Evolutionary conservation across 2,797 vertebrate species (phyloP), one percentile per base, ranked within the genome.

Genomic region (Danio choprae): DNA sequence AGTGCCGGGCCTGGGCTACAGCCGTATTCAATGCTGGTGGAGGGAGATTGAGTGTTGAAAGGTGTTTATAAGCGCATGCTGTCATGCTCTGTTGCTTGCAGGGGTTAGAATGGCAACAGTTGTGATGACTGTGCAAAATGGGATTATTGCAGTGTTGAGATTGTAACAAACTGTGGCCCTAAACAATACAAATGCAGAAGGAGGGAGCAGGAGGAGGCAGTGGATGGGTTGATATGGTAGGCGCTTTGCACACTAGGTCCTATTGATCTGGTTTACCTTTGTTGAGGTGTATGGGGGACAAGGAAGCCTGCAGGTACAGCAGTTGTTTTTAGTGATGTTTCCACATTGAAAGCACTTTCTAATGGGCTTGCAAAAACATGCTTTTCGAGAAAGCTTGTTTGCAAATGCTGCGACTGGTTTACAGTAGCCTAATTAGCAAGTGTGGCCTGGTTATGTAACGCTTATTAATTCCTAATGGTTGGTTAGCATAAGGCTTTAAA

Each of bases 401-500:
- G 60, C 41, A 58, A 58, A 64, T 11, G 50, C 16, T 40, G 53
- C 11, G 67, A 78, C 12, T 41, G 44, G 56, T 43, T 44, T 71
- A 71, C 36, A 63, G 67, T 79, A 18, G 15, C 51, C 59, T 63
- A 72, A 72, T 79, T 72, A 63, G 58, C 68, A 64, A 72, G 36
- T 71, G 20, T 63, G 38, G 69, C n/a, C 36, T 71, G 44, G 67
- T 79, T 79, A 79, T 71, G 46, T 64, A 79, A 79, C 11, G 10
- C 46, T 63, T 62, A 63, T 79, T 63, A 79, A 71, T 72, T 79
- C 58, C 46, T 55, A 44, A 62, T 36, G 68, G 46, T 44, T 44
- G 58, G 77, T 36, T 79, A 63, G 77, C 1, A n/a, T n/a, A 63
- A 63, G 58, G 77, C 48, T 72, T 79, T 71, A 59, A 46, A 72